phyloP scores from a whole-genome alignment of 2,888 invertebrate species.

The Agrotis clavis region DNA sequence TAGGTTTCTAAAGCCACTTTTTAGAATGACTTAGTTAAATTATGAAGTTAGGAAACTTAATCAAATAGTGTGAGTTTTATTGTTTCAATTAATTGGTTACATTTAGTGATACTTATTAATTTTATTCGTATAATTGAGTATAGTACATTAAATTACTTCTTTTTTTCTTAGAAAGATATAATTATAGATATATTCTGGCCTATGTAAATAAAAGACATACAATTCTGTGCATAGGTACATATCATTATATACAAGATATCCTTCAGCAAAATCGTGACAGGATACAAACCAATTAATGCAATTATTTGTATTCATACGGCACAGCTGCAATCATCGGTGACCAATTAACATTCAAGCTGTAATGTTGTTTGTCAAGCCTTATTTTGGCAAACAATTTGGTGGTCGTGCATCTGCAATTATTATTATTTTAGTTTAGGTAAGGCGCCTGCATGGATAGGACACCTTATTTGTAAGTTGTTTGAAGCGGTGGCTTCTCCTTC shows the following conservation, averaged over 20 bases:
- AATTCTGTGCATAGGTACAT: background rate
- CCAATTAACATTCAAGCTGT: slow-evolving; percentile 54
- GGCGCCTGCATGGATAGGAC: slow-evolving; percentile 24
- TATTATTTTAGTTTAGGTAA: slow-evolving; percentile 28
- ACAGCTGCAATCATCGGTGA: slow-evolving; percentile 48
- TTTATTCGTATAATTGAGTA: too few species aligned
- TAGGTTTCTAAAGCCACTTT: too few species aligned
- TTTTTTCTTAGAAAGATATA: too few species aligned
- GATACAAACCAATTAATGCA: slow-evolving; percentile 60
- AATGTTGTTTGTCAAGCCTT: slow-evolving; percentile 38
- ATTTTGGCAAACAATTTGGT: slow-evolving; percentile 55
- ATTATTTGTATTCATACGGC: slow-evolving; percentile 62
- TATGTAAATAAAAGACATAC: background rate
- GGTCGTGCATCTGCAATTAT: slow-evolving; percentile 33
- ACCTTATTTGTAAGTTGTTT: slow-evolving; percentile 17
- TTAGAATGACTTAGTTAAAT: background rate
- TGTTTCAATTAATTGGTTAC: too few species aligned
- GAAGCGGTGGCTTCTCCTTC: background rate
- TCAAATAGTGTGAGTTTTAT: too few species aligned
- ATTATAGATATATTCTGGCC: too few species aligned
- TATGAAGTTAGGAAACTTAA: too few species aligned
- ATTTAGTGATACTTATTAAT: too few species aligned
- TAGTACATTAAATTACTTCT: too few species aligned
- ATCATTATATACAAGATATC: background rate
- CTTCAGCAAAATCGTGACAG: slow-evolving; percentile 51